Evolutionary conservation across 2,888 invertebrate genomes (phyloP).

Genomic region (Synergus gifuensis): DNA sequence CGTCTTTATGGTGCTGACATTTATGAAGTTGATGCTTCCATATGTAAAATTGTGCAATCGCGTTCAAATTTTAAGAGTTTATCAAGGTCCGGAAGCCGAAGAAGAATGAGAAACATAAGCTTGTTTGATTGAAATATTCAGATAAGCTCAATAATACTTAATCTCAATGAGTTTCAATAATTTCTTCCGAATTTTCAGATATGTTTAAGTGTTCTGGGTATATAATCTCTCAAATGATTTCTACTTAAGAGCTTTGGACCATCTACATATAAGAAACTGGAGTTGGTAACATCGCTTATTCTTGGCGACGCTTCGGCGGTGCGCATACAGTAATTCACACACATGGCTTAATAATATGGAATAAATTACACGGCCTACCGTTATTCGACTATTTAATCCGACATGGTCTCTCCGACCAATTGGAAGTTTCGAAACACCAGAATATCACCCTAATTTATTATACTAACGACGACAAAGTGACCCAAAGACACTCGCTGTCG

Average conservation of each 20-base stretch:
- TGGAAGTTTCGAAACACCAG: background rate
- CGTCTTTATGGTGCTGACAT: background rate
- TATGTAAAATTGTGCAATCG: background rate
- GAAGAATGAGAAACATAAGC: background rate
- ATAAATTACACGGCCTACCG: slow-evolving; percentile 49
- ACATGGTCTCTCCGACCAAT: slow-evolving; percentile 27
- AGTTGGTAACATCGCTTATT: slow-evolving; percentile 7
- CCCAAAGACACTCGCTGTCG: slow-evolving; percentile 10
- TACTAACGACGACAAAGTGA: slow-evolving; percentile 3
- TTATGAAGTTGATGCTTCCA: background rate
- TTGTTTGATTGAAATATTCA: background rate
- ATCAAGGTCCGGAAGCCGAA: background rate
- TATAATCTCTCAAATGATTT: background rate
- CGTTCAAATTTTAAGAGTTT: background rate
- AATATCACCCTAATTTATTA: slow-evolving; percentile 29
- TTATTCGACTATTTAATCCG: slow-evolving; percentile 46
- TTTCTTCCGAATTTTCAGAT: background rate
- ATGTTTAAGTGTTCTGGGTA: background rate
- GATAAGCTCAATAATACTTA: background rate
- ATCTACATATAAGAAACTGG: background rate
- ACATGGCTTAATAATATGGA: slow-evolving; percentile 28
- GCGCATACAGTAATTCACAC: slow-evolving; percentile 8
- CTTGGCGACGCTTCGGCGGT: background rate
- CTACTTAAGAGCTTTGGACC: background rate
- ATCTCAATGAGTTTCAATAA: background rate